Base-by-base conservation (phyloP, 2,888 invertebrate genomes). In the Drosophila silvestris region DNA sequence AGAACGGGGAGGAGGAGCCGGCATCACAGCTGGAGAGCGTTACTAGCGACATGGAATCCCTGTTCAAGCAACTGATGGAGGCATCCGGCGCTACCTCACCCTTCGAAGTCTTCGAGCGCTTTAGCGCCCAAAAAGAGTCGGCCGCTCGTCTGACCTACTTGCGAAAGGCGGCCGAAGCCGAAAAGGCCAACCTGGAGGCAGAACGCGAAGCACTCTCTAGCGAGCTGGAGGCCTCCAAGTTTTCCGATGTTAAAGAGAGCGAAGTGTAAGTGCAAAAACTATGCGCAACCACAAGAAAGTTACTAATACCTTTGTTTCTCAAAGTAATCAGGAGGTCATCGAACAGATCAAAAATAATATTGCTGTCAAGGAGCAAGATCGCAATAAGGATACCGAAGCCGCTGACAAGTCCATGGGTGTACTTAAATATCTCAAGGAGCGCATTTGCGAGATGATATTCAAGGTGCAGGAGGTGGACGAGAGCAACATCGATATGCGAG, bases 51-150 rank as follows among this genome's bases (percentile, higher is more conserved):
- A 95, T 96, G 94, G 96, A 96, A 74, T 95, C 95, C 16, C 94
- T 95, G 30, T 97, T 97, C 91, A 96, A 96, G 77, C 95, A 95
- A 79, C 94, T 97, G 0, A 97, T 97, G 95, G 95, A 95, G 91
- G 95, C 96, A 0, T 97, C 97, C 26, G 96, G 96, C 12, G 97
- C 96, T 19, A 96, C 96, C 14, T 96, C 95, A 59, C 95, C 96
- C 0, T 95, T 96, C 68, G 96, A 97, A 86, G 97, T 97, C 0
- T 95, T 97, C 62, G 95, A 96, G 83, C 94, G 96, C 74, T 97
- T 97, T 92, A 94, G 95, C 59, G 95, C 95, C 0, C 97, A 97
- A 91, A 95, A 95, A 51, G 96, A 96, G 77, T 97, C 97, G 0
- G 95, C 95, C 60, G 94, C 95, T 57, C 95, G 97, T 12, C 94